A percentile compares a stretch with the other conserved stretches of the same genome.
phyloP scores from a whole-genome alignment of 2,113 vertebrate species.

The Psammodynastes pulverulentus region DNA sequence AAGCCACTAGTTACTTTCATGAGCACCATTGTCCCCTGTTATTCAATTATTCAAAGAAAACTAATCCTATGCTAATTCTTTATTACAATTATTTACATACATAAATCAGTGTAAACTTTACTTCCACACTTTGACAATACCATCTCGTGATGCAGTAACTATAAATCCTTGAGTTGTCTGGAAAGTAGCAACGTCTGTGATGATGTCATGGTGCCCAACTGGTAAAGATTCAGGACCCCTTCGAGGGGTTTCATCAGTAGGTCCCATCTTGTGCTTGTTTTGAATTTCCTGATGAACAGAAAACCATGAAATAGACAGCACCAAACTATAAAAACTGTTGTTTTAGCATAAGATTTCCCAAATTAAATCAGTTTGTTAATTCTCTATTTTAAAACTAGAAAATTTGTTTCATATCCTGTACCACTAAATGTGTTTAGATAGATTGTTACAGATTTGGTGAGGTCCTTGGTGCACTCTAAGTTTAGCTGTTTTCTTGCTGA shows the following conservation, averaged over 20 bases:
- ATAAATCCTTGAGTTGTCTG: conserved; percentile 98
- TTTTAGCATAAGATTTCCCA: not conserved
- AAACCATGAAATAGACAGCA: not conserved
- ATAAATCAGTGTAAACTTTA: conserved; percentile 58
- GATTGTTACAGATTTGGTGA: not conserved
- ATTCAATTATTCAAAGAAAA: conserved; percentile 50
- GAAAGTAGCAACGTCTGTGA: conserved; percentile 94
- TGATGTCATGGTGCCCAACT: conserved; percentile 93
- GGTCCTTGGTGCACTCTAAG: not conserved
- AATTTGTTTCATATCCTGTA: not conserved
- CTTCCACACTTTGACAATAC: conserved; percentile 98
- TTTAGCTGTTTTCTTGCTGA: not conserved
- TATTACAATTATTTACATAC: conserved; percentile 69
- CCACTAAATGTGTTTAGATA: not conserved
- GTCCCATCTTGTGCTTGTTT: conserved; percentile 90
- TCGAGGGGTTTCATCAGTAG: conserved; percentile 86
- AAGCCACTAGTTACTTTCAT: not conserved
- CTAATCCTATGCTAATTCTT: conserved; percentile 48
- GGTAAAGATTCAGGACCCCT: conserved; percentile 90
- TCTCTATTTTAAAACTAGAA: not conserved
- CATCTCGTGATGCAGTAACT: conserved; percentile 92
- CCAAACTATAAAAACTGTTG: not conserved
- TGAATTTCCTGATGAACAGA: conserved; percentile 85
- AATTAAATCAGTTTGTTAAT: not conserved
- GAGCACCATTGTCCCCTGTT: conserved; percentile 39